Base-by-base conservation (phyloP, 1,140 invertebrate genomes). In the Papilio dardanus region DNA sequence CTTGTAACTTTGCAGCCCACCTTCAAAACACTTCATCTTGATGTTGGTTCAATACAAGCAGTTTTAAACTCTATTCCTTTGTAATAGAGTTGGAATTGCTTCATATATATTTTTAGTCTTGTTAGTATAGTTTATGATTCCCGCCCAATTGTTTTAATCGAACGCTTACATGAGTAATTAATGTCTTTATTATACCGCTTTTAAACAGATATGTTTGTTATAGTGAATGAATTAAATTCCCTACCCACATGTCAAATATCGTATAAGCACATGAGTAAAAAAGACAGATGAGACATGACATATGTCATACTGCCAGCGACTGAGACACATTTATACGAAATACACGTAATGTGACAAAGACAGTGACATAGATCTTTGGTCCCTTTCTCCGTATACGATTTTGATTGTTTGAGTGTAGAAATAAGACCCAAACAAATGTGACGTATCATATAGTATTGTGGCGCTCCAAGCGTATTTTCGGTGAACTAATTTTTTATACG, bases 101-200 rank as follows among this genome's bases (percentile, higher is more conserved):
- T 62, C 6, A 28, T 16, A 5, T 62, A 46, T 62, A 14, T 24
- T 7, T 24, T 54, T 14, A 12, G 54, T 24, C 54, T 62, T 28
- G 54, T 62, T 62, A 28, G 8, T n/a, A 30, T 28, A 62, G 10
- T 62, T 62, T 62, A 62, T 14, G 54, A 28, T 24, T n/a, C 10
- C 54, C 54, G 54, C 54, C 54, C 54, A 58, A 58, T 58, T 58
- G 54, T 58, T 58, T 58, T 58, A 58, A 58, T 58, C 21, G 21
- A 58, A 12, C 19, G 24, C 54, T 58, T 58, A 28, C 54, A 28
- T 28, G 54, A 58, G 21, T 58, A 58, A 58, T 58, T 58, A 58
- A 58, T 58, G 54, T 28, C 54, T 58, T 58, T 58, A 58, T 58
- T 58, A 58, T 58, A 58, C 21, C n/a, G 2, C 10, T 58, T 58